phyloP scores from a whole-genome alignment of 2,797 vertebrate genomes.

The Diglossa cyanea region DNA sequence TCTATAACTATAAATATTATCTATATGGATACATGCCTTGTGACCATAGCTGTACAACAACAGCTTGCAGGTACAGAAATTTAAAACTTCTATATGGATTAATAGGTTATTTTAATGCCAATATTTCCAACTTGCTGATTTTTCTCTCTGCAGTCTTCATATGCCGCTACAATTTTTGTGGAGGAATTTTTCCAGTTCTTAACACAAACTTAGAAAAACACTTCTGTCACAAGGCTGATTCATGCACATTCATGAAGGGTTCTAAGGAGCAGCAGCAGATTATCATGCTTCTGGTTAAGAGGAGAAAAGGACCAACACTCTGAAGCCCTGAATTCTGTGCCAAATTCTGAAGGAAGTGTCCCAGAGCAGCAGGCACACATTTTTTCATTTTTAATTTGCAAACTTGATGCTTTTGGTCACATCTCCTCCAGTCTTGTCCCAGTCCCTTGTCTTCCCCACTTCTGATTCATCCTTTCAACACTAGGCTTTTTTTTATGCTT shows the following conservation, averaged over 20 bases:
- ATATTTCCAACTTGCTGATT: neutral
- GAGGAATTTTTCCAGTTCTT: neutral
- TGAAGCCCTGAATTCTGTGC: neutral
- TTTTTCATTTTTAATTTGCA: neutral
- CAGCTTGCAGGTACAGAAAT: neutral
- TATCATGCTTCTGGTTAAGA: neutral
- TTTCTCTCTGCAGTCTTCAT: neutral
- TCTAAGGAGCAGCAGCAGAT: neutral
- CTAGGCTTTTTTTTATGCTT: neutral
- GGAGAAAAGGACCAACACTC: neutral
- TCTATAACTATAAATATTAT: neutral
- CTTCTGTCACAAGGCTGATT: neutral
- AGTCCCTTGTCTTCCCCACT: neutral
- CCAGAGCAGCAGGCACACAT: neutral
- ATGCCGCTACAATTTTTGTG: neutral
- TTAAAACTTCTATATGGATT: neutral
- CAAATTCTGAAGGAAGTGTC: neutral
- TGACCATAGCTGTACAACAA: neutral
- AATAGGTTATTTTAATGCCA: neutral
- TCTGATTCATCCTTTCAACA: neutral
- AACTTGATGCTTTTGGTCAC: neutral
- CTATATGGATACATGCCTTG: neutral
- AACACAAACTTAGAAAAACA: conserved; percentile 9
- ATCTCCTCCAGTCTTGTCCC: neutral
- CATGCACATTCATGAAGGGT: neutral